Evolutionary conservation across 2,797 vertebrate genomes (phyloP), one percentile per base, ranked within the genome.

Genomic region (Oreortyx pictus): DNA sequence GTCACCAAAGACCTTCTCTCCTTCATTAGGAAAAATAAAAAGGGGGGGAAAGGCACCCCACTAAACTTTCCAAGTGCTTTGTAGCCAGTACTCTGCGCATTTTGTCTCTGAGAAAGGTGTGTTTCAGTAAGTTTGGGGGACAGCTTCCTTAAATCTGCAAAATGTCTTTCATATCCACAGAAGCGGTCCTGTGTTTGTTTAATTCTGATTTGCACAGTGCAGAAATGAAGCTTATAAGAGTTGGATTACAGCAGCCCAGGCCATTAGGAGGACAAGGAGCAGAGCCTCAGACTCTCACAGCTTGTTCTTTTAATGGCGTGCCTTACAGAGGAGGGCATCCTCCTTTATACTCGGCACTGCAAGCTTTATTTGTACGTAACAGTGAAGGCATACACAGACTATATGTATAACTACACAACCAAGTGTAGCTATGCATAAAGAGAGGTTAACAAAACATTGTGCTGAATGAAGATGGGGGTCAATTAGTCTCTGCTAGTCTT

Each of bases 121-220:
- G 17, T 31, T 54, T 54, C 52, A n/a, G 52, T 54, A n/a, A 54
- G 52, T 31, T n/a, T 31, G 52, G 29, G 29, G 31, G 16, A 16
- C 9, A 19, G 29, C 11, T 54, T 54, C 52, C 17, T 31, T 54
- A 7, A 54, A 31, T 18, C 52, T 54, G 29, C 52, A 54, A 18
- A 31, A 11, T 31, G 29, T 18, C 17, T 19, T 54, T 17, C 56
- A 12, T 25, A 7, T 61, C 39, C 43, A 46, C n/a, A 8, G 54
- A 71, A 25, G 35, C 13, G 11, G 14, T 52, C 16, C 47, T 52
- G 24, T 1, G 2, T 56, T 1, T 46, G 52, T 81, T 87, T 72
- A 41, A 70, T 71, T 4, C 31, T 60, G 24, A 73, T 93, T 91
- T 92, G 61, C 83, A 76, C 88, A 43, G 54, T 49, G 74, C 74